Evolutionary conservation across 2,888 invertebrate species (phyloP), one percentile per base, ranked within the genome.

Genomic region (Andrena trimmerana): DNA sequence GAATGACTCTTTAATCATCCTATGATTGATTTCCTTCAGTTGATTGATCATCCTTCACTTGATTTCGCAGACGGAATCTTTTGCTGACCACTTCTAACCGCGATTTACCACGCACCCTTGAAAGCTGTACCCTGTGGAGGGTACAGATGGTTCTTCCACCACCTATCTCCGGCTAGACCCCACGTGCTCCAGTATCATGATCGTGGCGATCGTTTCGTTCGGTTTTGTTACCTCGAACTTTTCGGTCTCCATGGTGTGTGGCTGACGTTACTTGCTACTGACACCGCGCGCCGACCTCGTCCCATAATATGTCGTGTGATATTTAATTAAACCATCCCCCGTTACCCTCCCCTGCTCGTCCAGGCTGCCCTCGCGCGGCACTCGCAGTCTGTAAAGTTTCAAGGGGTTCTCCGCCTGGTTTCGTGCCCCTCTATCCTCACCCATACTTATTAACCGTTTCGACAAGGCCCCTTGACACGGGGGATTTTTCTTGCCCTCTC

Each of bases 301-400:
- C 71, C 90, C 88, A 86, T 90, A 90, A 91, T 90, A 89, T 91
- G 92, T 92, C 91, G 91, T 86, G 86, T 90, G 91, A 92, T 92
- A 92, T 92, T 92, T 92, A 92, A 92, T 92, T 92, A 92, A 92
- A 92, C 86, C 91, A 82, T 81, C 86, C 78, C 65, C 60, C 83
- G 72, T 81, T 78, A 86, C 78, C 67, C 69, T 29, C 72, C 76
- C 78, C 54, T 69, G 62, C 70, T 70, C 83, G 75, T 73, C 69
- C 72, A 31, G 68, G 62, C 60, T 78, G 76, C 74, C 84, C 86
- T 85, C 88, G 84, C 84, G 87, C 78, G 86, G 81, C 78, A 52
- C 71, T 57, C 54, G 72, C 86, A 90, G 90, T 91, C 90, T 91
- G 90, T 90, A 90, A 92, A 91, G 91, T 92, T 92, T 91, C 90